Percentiles rank a stretch among this genome's conserved stretches.
phyloP scores from a whole-genome alignment of 2,888 invertebrate genomes.

The Drosophila vallismaia region DNA sequence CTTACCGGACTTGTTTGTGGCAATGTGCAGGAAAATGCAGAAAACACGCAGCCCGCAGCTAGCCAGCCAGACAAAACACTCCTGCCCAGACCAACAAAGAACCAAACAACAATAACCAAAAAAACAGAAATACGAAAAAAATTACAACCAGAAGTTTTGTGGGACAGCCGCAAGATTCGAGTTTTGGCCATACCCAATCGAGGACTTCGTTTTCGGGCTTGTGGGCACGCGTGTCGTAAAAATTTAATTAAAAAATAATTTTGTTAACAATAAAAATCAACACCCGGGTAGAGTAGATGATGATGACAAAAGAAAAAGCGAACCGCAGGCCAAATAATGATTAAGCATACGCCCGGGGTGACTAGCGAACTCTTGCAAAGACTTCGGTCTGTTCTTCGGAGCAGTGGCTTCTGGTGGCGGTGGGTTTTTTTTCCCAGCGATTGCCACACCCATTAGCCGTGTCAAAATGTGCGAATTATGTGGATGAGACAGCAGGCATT shows the following conservation, averaged over 20 bases:
- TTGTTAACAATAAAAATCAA: constrained; percentile 70
- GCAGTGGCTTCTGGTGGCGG: constrained; percentile 4
- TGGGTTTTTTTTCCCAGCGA: constrained; percentile 13
- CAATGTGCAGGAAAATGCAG: constrained; percentile 53
- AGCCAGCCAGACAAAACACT: constrained; percentile 27
- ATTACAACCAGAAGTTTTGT: constrained; percentile 20
- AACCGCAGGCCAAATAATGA: constrained; percentile 58
- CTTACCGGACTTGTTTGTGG: constrained; percentile 37
- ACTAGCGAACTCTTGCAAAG: constrained; percentile 5
- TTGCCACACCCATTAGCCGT: constrained; percentile 67
- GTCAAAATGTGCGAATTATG: constrained; percentile 77
- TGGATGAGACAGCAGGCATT: constrained; percentile 64
- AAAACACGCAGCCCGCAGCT: constrained; percentile 58
- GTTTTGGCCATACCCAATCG: constrained; percentile 40
- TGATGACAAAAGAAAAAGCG: constrained; percentile 28
- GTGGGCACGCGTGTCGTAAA: constrained; percentile 66
- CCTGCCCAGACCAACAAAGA: constrained; percentile 33
- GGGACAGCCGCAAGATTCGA: constrained; percentile 54
- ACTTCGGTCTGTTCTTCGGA: constrained; percentile 5
- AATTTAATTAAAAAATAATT: constrained; percentile 78
- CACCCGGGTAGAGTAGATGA: constrained; percentile 52
- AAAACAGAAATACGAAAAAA: constrained; percentile 5
- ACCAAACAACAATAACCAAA: constrained; percentile 41
- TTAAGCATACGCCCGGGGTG: constrained; percentile 58
- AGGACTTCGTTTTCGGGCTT: constrained; percentile 6